These are phyloP conservation scores for Rhynchophorus ferrugineus DNA, from an alignment of 1,140 invertebrate species.

Conservation along the genomic window DNA sequence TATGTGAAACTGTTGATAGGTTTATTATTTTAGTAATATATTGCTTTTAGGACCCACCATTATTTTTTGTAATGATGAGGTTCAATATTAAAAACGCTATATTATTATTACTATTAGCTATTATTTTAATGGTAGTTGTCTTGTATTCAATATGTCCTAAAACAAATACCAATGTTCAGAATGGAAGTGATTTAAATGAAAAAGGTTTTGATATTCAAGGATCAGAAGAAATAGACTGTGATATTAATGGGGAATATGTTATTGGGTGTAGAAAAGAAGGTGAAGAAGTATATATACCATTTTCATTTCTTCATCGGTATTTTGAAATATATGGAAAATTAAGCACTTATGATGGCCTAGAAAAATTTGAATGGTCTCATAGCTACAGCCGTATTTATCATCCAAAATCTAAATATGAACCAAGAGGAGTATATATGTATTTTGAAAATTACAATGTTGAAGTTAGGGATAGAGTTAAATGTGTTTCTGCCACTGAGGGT, in stretches of 20 bases:
- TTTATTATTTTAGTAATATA: not conserved
- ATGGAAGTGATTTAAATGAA: slow-evolving; percentile 29
- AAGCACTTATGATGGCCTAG: slow-evolving; percentile 56
- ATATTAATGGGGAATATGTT: slow-evolving; percentile 83
- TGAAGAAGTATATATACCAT: slow-evolving; percentile 86
- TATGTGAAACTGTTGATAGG: slow-evolving; percentile 2
- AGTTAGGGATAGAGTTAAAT: slow-evolving; percentile 89
- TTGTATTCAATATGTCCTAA: slow-evolving; percentile 51
- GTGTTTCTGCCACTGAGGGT: slow-evolving; percentile 84
- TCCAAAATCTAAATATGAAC: slow-evolving; percentile 81
- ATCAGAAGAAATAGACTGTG: slow-evolving; percentile 77
- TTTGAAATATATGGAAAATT: slow-evolving; percentile 87
- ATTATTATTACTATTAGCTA: slow-evolving; percentile 42
- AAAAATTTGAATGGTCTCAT: slow-evolving; percentile 89
- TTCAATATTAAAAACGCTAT: slow-evolving; percentile 50
- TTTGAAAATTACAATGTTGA: slow-evolving; percentile 98
- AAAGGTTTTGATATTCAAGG: slow-evolving; percentile 37
- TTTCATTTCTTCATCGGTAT: slow-evolving; percentile 81
- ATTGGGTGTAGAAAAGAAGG: slow-evolving; percentile 76
- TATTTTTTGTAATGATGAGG: slow-evolving; percentile 49
- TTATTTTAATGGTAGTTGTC: slow-evolving; percentile 45
- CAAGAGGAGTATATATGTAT: slow-evolving; percentile 84
- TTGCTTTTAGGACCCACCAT: slow-evolving; percentile 35
- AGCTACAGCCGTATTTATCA: slow-evolving; percentile 88
- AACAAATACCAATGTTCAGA: slow-evolving; percentile 31